Evolutionary conservation across 1,140 invertebrate species (phyloP), one percentile per base, ranked within the genome.

Genomic region (Lucilia sericata): DNA sequence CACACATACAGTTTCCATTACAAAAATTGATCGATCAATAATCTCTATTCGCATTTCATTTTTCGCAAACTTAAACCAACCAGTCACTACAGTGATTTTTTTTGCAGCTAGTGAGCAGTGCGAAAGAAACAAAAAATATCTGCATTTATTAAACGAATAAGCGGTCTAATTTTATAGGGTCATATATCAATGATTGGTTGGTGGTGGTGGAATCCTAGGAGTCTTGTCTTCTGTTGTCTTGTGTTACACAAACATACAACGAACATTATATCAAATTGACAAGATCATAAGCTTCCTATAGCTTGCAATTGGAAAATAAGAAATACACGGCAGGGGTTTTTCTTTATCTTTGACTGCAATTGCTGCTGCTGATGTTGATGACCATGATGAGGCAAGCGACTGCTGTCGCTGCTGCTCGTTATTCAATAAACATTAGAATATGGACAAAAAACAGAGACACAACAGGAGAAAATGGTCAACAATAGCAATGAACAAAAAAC

Each of bases 401-500:
- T 49, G 36, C 47, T 19, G 3, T 80, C 30, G 42, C 74, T 34
- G 76, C 47, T 80, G 42, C n/a, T 80, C 76, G 76, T 49, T 80
- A 80, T 80, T 80, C 76, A 80, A 80, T 80, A 80, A 80, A 80
- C 76, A 80, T 80, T 80, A 80, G 76, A 51, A 80, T 80, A 80
- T n/a, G 14, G 5, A 60, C 55, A 70, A 70, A 49, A 80, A 80
- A 80, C 42, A 30, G 25, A 30, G 25, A 30, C 34, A 7, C 42
- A 8, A 42, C 5, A 42, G 42, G 42, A 42, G 42, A 42, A 42
- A 78, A 78, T 42, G 13, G 34, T 19, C 76, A 49, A 51, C 47
- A 80, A 80, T 21, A 49, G 42, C 25, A 30, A 30, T 49, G 19
- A 51, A 80, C 76, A 30, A 75, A 36, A 75, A 21, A 19, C 17